These are phyloP conservation scores for Aphyosemion australe DNA, from an alignment of 2,113 vertebrate genomes.

Conservation along the genomic window DNA sequence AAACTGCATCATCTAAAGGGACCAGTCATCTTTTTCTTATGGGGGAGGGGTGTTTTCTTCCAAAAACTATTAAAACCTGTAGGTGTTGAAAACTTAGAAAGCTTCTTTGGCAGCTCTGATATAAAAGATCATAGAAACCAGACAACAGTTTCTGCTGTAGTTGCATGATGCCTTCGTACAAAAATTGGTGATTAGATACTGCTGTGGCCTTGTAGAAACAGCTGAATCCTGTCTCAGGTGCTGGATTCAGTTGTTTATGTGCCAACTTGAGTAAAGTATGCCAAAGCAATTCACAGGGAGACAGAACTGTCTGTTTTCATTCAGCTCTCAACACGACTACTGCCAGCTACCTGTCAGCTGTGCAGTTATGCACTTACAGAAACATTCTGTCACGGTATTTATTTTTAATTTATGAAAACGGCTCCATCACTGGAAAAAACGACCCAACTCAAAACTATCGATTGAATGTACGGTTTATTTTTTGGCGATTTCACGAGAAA, in stretches of 20 bases:
- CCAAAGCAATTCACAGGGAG: conserved; percentile 18
- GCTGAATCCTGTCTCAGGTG: conserved; percentile 19
- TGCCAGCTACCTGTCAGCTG: conserved; percentile 44
- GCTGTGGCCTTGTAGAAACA: conserved; percentile 21
- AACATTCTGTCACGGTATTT: conserved; percentile 11
- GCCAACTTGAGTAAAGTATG: conserved; percentile 24
- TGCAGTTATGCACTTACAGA: conserved; percentile 36
- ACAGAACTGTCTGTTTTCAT: conserved; percentile 43
- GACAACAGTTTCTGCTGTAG: conserved; percentile 23
- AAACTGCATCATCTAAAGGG: too few species aligned
- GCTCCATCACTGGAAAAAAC: neutral
- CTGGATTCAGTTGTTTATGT: conserved; percentile 26
- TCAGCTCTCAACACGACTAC: conserved; percentile 18
- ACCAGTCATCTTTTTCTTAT: too few species aligned
- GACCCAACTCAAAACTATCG: conserved; percentile 8
- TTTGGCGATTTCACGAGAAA: neutral
- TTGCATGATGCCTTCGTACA: conserved; percentile 9
- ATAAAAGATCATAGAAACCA: conserved; percentile 17
- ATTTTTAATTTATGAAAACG: conserved; percentile 26
- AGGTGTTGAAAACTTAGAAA: too few species aligned
- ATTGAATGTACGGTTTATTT: conserved; percentile 2
- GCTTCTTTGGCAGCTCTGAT: conserved; percentile 25
- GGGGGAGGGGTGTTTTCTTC: too few species aligned
- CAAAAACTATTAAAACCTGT: too few species aligned
- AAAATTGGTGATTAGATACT: conserved; percentile 28